These are phyloP conservation scores for Electrophaes corylata DNA, from an alignment of 2,888 invertebrate species.

Conservation along the genomic window DNA sequence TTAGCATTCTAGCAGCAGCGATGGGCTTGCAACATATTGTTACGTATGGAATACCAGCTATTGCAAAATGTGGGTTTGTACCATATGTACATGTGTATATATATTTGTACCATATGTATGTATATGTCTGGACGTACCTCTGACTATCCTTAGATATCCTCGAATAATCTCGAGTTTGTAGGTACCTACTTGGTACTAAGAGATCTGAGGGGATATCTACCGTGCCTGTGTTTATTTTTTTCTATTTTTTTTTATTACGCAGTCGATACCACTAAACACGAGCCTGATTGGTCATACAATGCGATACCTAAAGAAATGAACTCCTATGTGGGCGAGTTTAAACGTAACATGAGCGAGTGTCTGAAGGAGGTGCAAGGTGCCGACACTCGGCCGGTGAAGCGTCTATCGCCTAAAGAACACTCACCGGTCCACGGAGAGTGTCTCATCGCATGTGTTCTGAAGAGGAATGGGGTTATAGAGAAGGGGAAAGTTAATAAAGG, in stretches of 20 bases:
- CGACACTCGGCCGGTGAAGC: conserved; percentile 59
- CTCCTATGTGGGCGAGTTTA: conserved; percentile 64
- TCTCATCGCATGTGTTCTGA: conserved; percentile 74
- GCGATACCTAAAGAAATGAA: conserved; percentile 61
- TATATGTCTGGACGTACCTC: too few relatives aligned
- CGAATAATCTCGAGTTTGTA: too few relatives aligned
- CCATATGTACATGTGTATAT: too few relatives aligned
- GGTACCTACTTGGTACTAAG: too few relatives aligned
- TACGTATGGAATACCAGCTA: too few relatives aligned
- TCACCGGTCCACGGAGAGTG: conserved; percentile 76
- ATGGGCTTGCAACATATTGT: too few relatives aligned
- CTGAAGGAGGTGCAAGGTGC: conserved; percentile 68
- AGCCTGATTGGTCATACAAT: conserved; percentile 83
- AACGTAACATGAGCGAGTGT: conserved; percentile 73
- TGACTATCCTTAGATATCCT: too few relatives aligned
- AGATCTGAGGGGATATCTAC: too few relatives aligned
- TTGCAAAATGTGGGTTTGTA: too few relatives aligned
- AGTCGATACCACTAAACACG: conserved; percentile 32
- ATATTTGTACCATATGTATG: too few relatives aligned
- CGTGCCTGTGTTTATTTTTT: too few relatives aligned
- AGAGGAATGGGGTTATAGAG: conserved; percentile 68
- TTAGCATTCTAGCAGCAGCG: too few relatives aligned
- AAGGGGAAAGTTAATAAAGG: conserved; percentile 73
- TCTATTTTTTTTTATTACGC: background rate
- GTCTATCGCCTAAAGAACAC: conserved; percentile 64